A percentile compares a stretch with the other conserved stretches of the same genome.
Conservation (phyloP, 2,888 invertebrate genomes). For the Drosophila putrida region DNA sequence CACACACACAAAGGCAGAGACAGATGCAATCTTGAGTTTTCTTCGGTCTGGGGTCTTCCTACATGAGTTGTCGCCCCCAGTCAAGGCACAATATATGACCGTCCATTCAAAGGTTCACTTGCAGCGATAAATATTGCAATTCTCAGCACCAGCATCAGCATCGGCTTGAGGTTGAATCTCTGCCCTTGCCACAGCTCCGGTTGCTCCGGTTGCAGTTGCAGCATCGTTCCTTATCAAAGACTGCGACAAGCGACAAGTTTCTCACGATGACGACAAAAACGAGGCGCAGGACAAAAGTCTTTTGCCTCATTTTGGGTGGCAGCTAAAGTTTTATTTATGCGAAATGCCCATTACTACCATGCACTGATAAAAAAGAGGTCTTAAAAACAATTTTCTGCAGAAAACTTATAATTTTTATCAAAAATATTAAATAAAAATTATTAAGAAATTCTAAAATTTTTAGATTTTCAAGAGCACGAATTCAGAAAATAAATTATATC, state of each 20-base stretch:
- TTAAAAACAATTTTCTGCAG: no score
- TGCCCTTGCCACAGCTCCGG: slow-evolving; percentile 17
- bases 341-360: slow-evolving; percentile 1
- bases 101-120: slow-evolving; percentile 67
- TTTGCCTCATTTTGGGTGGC: slow-evolving; percentile 54
- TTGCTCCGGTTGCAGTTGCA: slow-evolving; percentile 1
- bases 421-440: no score
- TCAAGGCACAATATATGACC: slow-evolving; percentile 54
- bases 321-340: slow-evolving; percentile 61
- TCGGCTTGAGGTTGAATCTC: slow-evolving; percentile 12
- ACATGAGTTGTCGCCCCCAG: slow-evolving; percentile 42
- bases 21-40: slow-evolving; percentile 8
- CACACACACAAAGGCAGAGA: not conserved
- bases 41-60: slow-evolving; percentile 16
- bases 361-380: no score
- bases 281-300: slow-evolving; percentile 48
- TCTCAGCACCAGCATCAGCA: slow-evolving; percentile 11
- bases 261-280: slow-evolving; percentile 44
- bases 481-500: no score
- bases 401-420: no score
- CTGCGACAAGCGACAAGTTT: slow-evolving; percentile 40
- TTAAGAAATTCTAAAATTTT: no score
- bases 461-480: no score
- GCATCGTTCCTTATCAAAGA: slow-evolving; percentile 42
- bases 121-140: slow-evolving; percentile 76